Base-by-base conservation (phyloP, 2,888 invertebrate species). In the Apodemia zela region DNA sequence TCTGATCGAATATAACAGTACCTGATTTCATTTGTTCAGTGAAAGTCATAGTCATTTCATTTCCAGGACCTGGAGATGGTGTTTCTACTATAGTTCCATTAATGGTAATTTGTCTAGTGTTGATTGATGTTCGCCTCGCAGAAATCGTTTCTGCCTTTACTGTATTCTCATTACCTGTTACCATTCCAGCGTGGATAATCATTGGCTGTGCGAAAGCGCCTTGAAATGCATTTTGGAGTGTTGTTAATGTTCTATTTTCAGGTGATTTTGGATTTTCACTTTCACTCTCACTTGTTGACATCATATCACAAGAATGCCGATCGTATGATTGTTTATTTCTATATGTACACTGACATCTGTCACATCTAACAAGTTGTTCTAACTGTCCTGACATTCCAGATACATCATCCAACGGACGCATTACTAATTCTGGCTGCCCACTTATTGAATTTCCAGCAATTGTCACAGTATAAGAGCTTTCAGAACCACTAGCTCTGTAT, bases 301-400 rank as follows among this genome's bases (percentile, higher is more conserved):
- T 94, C 78, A 95, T 94, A 73, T 96, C 96, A 77, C 97, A 97
- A 29, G 93, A 94, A 78, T 97, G 97, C 58, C 96, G 92, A 73
- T 96, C 95, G 75, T 95, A 97, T 63, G 97, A 97, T 66, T 95
- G 95, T 68, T 95, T 94, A 60, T 96, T 97, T 73, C 97, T 93
- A 76, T 97, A 97, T 2, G 97, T 97, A 76, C 97, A 95, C 74
- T 96, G 96, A 78, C 98, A 98, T 68, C 96, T 94, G 72, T 95
- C 95, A 82, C 98, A 98, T 74, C 96, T 95, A 0, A 98, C 97
- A 8, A 96, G 95, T 72, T 95, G 94, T 72, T 95, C 95, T 51
- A 93, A 91, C 63, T 92, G 90, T 59, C 92, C 92, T 47, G 89
- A 76, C 58, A 80, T 77, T 1, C 76, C 77, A 35, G 84, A 76